Percentiles rank a stretch among this genome's conserved stretches.
phyloP scores from a whole-genome alignment of 2,797 vertebrate genomes.

The Denticeps clupeoides region DNA sequence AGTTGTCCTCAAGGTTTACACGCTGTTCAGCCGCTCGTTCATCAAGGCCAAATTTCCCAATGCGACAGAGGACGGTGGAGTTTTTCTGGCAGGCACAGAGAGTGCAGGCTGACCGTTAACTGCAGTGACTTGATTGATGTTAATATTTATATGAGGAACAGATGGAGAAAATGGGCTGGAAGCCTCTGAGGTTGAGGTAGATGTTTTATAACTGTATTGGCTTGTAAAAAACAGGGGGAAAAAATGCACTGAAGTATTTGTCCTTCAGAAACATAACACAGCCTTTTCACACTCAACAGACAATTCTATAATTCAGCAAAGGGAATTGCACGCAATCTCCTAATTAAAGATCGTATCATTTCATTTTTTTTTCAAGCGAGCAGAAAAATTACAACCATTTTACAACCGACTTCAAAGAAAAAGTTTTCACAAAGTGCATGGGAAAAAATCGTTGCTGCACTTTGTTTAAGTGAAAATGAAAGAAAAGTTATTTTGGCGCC shows the following conservation, averaged over 20 bases:
- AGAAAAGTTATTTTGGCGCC: constrained; percentile 44
- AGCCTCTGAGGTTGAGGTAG: background rate
- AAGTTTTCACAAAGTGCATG: constrained; percentile 37
- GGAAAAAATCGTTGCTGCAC: constrained; percentile 46
- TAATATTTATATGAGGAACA: constrained; percentile 14
- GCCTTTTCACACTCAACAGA: constrained; percentile 16
- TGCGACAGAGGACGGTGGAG: too few species aligned
- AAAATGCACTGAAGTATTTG: constrained; percentile 32
- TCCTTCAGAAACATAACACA: constrained; percentile 41
- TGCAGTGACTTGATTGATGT: background rate
- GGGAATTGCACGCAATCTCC: constrained; percentile 52
- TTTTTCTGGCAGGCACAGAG: too few species aligned
- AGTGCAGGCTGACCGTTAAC: too few species aligned
- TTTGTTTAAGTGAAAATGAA: constrained; percentile 36
- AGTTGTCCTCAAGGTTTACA: too few species aligned
- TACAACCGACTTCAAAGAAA: constrained; percentile 53
- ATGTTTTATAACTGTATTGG: background rate
- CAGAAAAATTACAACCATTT: constrained; percentile 48
- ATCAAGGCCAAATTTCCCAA: too few species aligned
- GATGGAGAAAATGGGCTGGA: constrained; percentile 14
- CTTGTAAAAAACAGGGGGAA: background rate
- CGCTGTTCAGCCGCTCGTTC: too few species aligned
- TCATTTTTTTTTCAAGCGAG: constrained; percentile 39
- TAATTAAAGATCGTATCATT: constrained; percentile 64
- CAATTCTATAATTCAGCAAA: constrained; percentile 33